Evolutionary conservation across 2,888 invertebrate genomes (phyloP).

Genomic region (Tenthredo amoena): DNA sequence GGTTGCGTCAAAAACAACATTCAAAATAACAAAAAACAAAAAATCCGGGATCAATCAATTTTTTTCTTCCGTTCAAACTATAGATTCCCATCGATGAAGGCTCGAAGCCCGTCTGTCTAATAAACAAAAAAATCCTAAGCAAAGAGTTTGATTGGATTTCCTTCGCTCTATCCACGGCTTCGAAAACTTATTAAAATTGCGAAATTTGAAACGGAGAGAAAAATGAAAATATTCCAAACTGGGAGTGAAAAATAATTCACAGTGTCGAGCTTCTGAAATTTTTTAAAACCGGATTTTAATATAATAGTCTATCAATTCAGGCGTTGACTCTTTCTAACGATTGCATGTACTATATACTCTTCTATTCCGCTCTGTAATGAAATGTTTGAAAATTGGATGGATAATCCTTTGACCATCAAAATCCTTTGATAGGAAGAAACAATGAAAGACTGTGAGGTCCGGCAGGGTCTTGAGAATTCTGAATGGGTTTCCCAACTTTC

Average conservation of each 20-base stretch:
- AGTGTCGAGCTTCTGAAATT: neutral
- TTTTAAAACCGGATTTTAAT: neutral
- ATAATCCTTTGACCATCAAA: neutral
- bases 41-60: neutral
- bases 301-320: neutral
- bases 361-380: neutral
- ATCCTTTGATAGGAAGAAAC: neutral
- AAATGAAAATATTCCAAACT: neutral
- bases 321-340: neutral
- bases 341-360: neutral
- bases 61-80: neutral
- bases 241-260: neutral
- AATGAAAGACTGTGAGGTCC: neutral
- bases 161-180: neutral
- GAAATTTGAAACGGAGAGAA: neutral
- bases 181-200: constrained; percentile 17
- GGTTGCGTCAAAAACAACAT: neutral
- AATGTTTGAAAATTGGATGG: neutral
- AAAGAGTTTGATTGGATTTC: constrained; percentile 24
- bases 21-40: neutral
- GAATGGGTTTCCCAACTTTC: constrained; percentile 25
- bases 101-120: neutral
- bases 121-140: neutral
- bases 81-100: neutral
- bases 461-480: neutral